Conservation (phyloP, 2,888 invertebrate genomes). For the Drosophila mimetica region DNA sequence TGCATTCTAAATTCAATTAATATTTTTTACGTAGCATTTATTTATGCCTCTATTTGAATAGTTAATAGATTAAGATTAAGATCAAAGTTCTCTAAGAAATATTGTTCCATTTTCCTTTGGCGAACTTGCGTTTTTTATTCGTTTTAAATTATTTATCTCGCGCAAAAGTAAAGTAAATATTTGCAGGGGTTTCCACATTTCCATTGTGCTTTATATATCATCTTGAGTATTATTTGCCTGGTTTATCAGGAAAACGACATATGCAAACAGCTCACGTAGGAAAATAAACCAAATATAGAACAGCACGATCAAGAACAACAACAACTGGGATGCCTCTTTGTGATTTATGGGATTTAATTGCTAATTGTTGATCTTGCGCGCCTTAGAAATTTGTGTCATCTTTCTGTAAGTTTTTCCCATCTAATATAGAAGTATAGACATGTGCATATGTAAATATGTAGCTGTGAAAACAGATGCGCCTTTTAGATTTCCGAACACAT, state of each 20-base stretch:
- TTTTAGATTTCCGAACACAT: conserved; percentile 23
- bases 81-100: too few relatives aligned
- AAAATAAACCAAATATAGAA: conserved; percentile 40
- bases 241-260: conserved; percentile 42
- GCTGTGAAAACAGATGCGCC: conserved; percentile 19
- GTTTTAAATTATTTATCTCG: not conserved
- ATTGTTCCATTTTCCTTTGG: too few relatives aligned
- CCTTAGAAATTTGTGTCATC: conserved; percentile 42
- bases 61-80: too few relatives aligned
- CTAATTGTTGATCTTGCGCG: conserved; percentile 56
- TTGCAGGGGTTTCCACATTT: conserved; percentile 25
- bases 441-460: conserved; percentile 26
- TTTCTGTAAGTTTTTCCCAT: conserved; percentile 37
- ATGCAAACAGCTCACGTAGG: conserved; percentile 45
- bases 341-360: conserved; percentile 57
- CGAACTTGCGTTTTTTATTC: too few relatives aligned
- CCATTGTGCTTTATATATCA: conserved; percentile 3
- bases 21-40: too few relatives aligned
- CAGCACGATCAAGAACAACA: conserved; percentile 36
- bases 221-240: conserved; percentile 29
- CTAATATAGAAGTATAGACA: conserved; percentile 20
- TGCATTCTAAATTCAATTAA: too few relatives aligned
- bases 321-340: conserved; percentile 30
- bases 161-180: conserved; percentile 1
- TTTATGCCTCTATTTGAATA: too few relatives aligned